Evolutionary conservation across 2,888 invertebrate genomes (phyloP), one percentile per base, ranked within the genome.

Genomic region (Oligia strigilis): DNA sequence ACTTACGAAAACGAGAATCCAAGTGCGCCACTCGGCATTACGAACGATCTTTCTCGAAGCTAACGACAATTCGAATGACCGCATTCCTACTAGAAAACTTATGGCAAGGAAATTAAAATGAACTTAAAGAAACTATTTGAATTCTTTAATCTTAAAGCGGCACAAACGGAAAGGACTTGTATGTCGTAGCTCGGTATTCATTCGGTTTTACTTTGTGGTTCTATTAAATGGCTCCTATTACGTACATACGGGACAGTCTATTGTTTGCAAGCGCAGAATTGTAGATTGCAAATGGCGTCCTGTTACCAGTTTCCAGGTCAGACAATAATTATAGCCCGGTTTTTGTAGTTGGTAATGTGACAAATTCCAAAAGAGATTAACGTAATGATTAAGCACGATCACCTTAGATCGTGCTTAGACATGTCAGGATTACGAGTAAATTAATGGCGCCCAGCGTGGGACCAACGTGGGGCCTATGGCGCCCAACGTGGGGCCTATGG

Each of bases 31-130:
- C 78, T 84, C 77, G 75, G 77, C 74, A 82, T 87, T 79, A 82
- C 74, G 66, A 75, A 64, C 70, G 77, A 80, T 87, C 77, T 82
- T 82, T 81, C 74, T 69, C 75, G 60, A 82, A 79, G 79, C 83
- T 81, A 88, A 88, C 88, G 88, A 85, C 83, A 80, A 79, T 83
- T 73, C 78, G 77, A 88, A 87, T 86, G 75, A 86, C 87, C 82
- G 67, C 82, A 76, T 81, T 83, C 67, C 66, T 74, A 69, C 76
- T 76, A 72, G 75, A 49, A 86, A 88, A 83, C 71, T 81, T 82
- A 78, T 78, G 23, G 86, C 74, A 60, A 74, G 60, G 80, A 81
- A 83, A 84, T 87, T 84, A 86, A 86, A 87, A 84, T 78, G 62
- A 84, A 78, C 74, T 87, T 87, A 83, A 72, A 84, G 80, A 67